Conservation (phyloP, 92 coral and sea anemone species). For the Palythoa grandis region DNA sequence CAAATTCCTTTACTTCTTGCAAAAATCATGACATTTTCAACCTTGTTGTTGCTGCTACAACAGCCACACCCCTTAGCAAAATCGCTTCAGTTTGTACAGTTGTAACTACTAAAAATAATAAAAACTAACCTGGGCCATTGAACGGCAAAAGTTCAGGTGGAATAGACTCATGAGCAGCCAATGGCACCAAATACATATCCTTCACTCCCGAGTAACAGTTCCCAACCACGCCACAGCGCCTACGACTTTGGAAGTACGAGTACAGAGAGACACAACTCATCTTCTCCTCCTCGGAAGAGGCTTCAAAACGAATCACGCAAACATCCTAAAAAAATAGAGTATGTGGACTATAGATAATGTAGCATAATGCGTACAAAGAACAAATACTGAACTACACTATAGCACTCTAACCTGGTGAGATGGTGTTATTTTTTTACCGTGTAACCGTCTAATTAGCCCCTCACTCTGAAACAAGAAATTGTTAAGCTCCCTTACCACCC, state of each 20-base stretch:
- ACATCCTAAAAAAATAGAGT: constrained; percentile 68
- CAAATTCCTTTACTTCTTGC: background rate
- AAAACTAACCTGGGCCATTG: constrained; percentile 91
- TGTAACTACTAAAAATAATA: background rate
- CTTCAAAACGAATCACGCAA: constrained; percentile 91
- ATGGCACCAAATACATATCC: constrained; percentile 94
- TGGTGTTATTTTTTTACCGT: too few relatives aligned
- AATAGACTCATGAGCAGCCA: constrained; percentile 86
- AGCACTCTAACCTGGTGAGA: too few relatives aligned
- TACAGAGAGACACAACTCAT: constrained; percentile 91
- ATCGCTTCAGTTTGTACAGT: too few relatives aligned
- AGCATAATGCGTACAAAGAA: background rate
- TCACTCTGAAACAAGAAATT: too few relatives aligned
- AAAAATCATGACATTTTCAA: background rate
- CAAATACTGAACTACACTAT: background rate
- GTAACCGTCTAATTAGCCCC: too few relatives aligned
- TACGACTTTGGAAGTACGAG: constrained; percentile 98
- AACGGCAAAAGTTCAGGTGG: constrained; percentile 91
- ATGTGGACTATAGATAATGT: background rate
- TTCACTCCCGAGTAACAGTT: constrained; percentile 93
- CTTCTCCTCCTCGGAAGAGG: constrained; percentile 94
- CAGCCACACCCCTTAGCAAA: too few relatives aligned
- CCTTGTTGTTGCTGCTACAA: background rate
- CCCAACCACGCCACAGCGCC: constrained; percentile 97
- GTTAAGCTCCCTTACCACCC: too few relatives aligned